Conservation (phyloP, 2,888 invertebrate species). For the Chironomus riparius region DNA sequence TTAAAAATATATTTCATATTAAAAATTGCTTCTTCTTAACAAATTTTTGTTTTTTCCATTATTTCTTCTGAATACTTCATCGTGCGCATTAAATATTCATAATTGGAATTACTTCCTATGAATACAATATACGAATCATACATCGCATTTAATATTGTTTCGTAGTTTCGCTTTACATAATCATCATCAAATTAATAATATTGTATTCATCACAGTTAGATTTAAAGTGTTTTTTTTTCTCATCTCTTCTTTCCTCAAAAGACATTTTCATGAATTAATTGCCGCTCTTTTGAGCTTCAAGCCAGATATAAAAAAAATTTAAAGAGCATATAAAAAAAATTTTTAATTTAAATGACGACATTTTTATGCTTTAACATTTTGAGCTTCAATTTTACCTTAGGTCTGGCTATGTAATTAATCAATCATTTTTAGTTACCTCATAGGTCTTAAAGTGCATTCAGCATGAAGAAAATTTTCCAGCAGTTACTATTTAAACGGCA, state of each 20-base stretch:
- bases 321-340: too few species aligned
- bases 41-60: background rate
- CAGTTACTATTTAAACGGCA: too few species aligned
- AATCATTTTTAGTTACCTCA: background rate
- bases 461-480: too few species aligned
- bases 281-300: background rate
- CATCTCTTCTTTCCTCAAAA: background rate
- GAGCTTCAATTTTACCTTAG: background rate
- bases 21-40: background rate
- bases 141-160: background rate
- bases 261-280: background rate
- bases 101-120: background rate
- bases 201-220: constrained; percentile 13
- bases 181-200: constrained; percentile 18
- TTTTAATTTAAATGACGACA: background rate
- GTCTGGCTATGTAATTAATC: background rate
- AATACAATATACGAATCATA: background rate
- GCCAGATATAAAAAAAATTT: too few species aligned
- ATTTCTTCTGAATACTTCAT: background rate
- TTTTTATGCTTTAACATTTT: background rate
- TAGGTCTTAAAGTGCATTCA: too few species aligned
- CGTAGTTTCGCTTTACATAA: constrained; percentile 9
- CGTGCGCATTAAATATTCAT: background rate
- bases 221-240: background rate
- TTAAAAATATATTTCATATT: background rate